Percentiles rank a stretch among this genome's conserved stretches.
Evolutionary conservation across 92 coral and sea anemone genomes (phyloP).

Genomic region (Phymanthus crucifer): DNA sequence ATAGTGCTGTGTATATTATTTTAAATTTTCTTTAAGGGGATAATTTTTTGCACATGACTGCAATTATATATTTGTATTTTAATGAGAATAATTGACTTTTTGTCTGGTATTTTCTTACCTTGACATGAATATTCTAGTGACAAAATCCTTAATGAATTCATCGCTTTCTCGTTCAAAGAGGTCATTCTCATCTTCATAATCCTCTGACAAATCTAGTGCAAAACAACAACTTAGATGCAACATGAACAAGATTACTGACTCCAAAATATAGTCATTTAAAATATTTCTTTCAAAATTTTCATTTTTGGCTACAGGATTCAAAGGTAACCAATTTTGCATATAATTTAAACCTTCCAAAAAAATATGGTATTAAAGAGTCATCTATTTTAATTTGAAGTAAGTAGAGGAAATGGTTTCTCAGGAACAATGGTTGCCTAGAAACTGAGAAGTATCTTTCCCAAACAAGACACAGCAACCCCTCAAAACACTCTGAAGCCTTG

Average conservation of each 20-base stretch:
- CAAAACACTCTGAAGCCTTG: not conserved
- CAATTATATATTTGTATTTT: not conserved
- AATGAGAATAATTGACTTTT: not conserved
- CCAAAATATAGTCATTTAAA: not conserved
- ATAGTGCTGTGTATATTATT: too few relatives aligned
- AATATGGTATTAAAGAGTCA: not conserved
- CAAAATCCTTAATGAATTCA: constrained; percentile 81
- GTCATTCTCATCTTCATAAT: constrained; percentile 71
- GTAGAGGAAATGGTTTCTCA: not conserved
- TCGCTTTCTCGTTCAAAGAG: constrained; percentile 84
- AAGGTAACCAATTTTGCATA: not conserved
- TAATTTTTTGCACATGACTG: too few relatives aligned
- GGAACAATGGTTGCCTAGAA: constrained; percentile 16
- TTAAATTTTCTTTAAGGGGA: too few relatives aligned
- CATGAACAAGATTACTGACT: constrained; percentile 1
- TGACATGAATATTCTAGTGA: constrained; percentile 70
- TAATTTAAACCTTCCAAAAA: not conserved
- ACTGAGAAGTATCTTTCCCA: too few relatives aligned
- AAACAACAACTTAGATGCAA: constrained; percentile 11
- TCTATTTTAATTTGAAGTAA: constrained; percentile 2
- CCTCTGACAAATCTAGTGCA: constrained; percentile 35
- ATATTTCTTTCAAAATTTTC: not conserved
- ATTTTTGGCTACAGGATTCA: not conserved
- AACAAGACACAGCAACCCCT: too few relatives aligned
- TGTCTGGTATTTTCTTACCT: constrained; percentile 47